phyloP scores from a whole-genome alignment of 2,888 invertebrate species.

The Trisateles emortualis region DNA sequence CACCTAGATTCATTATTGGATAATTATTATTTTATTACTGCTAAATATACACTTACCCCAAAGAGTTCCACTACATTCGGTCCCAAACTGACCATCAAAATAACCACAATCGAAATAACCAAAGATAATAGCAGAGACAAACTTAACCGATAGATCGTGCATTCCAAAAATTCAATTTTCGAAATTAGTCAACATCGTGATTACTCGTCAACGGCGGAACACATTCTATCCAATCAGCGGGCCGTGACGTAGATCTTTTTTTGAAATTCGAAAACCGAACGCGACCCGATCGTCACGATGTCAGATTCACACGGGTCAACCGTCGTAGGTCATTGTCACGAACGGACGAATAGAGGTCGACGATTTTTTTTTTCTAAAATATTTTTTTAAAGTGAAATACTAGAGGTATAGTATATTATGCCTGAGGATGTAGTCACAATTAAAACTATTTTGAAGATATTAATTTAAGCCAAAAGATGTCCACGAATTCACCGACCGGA shows the following conservation, averaged over 20 bases:
- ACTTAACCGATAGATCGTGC: constrained; percentile 38
- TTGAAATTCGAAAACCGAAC: constrained; percentile 57
- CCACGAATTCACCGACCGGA: too few species aligned
- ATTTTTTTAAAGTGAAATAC: constrained; percentile 21
- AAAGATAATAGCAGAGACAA: constrained; percentile 31
- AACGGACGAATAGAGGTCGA: constrained; percentile 42
- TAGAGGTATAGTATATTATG: constrained; percentile 21
- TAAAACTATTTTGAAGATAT: too few species aligned
- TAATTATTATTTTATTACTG: too few species aligned
- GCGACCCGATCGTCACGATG: constrained; percentile 72
- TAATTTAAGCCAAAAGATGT: too few species aligned
- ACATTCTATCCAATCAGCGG: constrained; percentile 66
- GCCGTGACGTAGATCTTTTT: constrained; percentile 63
- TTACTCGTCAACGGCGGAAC: constrained; percentile 44
- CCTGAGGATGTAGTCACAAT: neutral
- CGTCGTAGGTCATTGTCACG: constrained; percentile 67
- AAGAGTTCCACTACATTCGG: too few species aligned
- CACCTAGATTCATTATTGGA: too few species aligned
- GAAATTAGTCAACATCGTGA: constrained; percentile 50
- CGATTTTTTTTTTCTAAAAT: constrained; percentile 24
- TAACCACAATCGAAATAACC: constrained; percentile 22
- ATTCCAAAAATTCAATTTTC: constrained; percentile 50
- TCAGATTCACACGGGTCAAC: constrained; percentile 79
- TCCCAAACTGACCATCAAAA: too few species aligned
- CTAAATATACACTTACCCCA: too few species aligned